phyloP scores from a whole-genome alignment of 1,140 invertebrate species.

The Lepidurus arcticus region DNA sequence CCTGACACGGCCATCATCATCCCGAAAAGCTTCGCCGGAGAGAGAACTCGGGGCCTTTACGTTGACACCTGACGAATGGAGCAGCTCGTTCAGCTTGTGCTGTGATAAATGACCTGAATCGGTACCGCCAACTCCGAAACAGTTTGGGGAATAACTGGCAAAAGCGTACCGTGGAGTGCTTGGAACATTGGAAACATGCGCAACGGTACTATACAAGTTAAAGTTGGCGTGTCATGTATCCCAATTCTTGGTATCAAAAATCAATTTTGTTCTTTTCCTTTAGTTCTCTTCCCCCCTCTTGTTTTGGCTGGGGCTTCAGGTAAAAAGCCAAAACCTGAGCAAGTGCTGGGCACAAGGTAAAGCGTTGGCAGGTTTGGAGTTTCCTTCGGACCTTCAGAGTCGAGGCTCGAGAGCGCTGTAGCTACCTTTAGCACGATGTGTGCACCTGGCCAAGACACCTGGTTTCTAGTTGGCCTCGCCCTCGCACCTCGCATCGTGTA shows the following conservation, averaged over 20 bases:
- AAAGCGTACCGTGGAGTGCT: neutral
- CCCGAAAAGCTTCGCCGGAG: neutral
- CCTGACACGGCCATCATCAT: neutral
- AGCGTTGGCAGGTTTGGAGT: neutral
- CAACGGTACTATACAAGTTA: neutral
- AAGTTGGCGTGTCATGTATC: constrained; percentile 14
- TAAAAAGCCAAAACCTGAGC: neutral
- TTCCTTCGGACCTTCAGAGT: neutral
- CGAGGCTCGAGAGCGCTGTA: neutral
- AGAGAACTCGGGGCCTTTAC: constrained; percentile 10
- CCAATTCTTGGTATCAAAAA: constrained; percentile 6
- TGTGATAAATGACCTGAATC: constrained; percentile 7
- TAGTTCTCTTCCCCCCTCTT: neutral
- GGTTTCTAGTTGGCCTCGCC: constrained; percentile 12
- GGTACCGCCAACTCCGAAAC: neutral
- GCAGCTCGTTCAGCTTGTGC: neutral
- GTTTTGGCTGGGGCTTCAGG: constrained; percentile 8
- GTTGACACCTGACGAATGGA: constrained; percentile 12
- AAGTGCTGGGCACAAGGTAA: constrained; percentile 13
- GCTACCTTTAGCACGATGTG: constrained; percentile 21
- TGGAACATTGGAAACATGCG: neutral
- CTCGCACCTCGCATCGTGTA: constrained; percentile 20
- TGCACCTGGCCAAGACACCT: constrained; percentile 20
- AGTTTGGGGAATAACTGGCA: neutral
- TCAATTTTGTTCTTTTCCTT: neutral